Evolutionary conservation across 2,797 vertebrate genomes (phyloP), one percentile per base, ranked within the genome.

Genomic region (Gorsachius magnificus): DNA sequence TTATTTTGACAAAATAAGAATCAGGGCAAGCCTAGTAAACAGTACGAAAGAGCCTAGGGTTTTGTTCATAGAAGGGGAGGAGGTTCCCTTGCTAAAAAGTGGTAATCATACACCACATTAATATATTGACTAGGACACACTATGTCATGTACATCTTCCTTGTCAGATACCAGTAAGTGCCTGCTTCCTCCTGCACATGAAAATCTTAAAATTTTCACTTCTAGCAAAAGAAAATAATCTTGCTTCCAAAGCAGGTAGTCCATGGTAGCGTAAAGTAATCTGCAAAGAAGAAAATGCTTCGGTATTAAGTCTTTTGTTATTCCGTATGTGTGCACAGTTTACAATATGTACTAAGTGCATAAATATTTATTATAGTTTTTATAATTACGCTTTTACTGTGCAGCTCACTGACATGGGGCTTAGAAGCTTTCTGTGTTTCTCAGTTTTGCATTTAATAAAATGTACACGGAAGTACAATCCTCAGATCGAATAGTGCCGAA

Each of bases 361-460:
- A 95, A 92, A 92, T 96, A 95, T 96, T 97, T 94, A 95, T 87
- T 96, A 87, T 57, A 68, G 64, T 83, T 96, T 96, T 94, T 92
- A 90, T 96, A 96, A 92, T 93, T 98, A 60, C 1, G 0, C 80
- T 88, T 90, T 95, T 93, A 90, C 76, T 89, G 58, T 7, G 21
- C 70, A 83, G 63, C 86, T 96, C 87, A 56, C 50, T 84, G 91
- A 63, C 70, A 94, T 13, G 10, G 68, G 63, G 57, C 77, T 92
- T 90, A 93, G 80, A 83, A 76, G 74, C 25, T 78, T 89, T 65
- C 83, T 76, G 65, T 38, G 31, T 83, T 56, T 68, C 53, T 69
- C 64, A 45, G 48, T 76, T 96, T 92, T 77, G 35, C 78, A 65
- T 96, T 95, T 93, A 93, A 88, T 95, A 87, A 76, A 80, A 89